Conservation (phyloP, 2,113 vertebrate species). For the Collichthys lucidus region DNA sequence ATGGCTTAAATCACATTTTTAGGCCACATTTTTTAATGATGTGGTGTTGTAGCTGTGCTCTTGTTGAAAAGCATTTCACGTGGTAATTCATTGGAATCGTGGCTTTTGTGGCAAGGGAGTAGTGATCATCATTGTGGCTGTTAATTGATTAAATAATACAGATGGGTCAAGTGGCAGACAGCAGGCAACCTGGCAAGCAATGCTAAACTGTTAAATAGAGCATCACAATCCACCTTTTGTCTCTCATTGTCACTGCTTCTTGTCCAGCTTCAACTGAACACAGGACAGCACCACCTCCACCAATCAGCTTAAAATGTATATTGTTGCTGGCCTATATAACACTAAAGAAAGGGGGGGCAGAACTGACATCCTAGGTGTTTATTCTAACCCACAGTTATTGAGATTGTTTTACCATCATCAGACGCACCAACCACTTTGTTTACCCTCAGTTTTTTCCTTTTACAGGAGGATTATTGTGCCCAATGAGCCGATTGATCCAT, state of each 20-base stretch:
- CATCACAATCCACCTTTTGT: conserved; percentile 53
- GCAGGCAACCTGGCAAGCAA: conserved; percentile 36
- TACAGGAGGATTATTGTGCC: background rate
- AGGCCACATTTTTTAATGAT: background rate
- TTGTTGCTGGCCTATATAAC: background rate
- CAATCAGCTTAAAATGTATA: background rate
- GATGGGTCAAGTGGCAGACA: conserved; percentile 37
- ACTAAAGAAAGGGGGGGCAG: background rate
- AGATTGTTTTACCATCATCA: background rate
- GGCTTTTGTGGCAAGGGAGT: background rate
- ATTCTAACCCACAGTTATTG: background rate
- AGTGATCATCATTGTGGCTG: conserved; percentile 20
- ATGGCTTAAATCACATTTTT: conserved; percentile 47
- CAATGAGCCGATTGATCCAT: background rate
- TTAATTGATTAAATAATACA: conserved; percentile 49
- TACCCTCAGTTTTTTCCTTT: background rate
- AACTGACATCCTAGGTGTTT: background rate
- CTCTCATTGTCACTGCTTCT: conserved; percentile 11
- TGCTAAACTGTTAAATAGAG: conserved; percentile 30
- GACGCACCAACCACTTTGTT: background rate
- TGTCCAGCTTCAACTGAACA: conserved; percentile 18
- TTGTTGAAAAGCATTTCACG: background rate
- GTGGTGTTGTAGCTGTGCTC: background rate
- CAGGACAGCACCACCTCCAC: background rate
- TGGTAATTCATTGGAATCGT: conserved; percentile 6